Percentiles rank a stretch among this genome's conserved stretches.
Evolutionary conservation across 2,113 vertebrate genomes (phyloP).

Genomic region (Hippocampus guttulatus): DNA sequence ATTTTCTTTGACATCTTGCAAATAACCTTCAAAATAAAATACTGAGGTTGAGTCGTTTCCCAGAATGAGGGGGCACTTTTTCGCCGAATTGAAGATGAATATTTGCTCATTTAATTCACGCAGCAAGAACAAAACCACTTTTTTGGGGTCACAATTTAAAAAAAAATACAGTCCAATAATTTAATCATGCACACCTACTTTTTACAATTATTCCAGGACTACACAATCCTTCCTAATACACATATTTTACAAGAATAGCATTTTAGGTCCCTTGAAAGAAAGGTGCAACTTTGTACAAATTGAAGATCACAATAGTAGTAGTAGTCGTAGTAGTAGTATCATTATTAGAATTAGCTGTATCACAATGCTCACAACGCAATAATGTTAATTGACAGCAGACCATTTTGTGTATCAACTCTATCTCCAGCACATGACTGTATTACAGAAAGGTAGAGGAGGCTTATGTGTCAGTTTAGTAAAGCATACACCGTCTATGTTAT

Average conservation of each 20-base stretch:
- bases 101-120: not conserved
- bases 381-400: not conserved
- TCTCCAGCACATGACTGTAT: not conserved
- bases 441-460: not conserved
- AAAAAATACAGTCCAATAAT: not conserved
- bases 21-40: conserved; percentile 61
- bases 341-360: too few species aligned
- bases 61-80: conserved; percentile 19
- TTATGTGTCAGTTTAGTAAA: conserved; percentile 4
- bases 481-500: conserved; percentile 2
- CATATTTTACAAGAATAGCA: not conserved
- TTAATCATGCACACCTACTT: not conserved
- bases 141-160: not conserved
- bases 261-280: too few species aligned
- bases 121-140: not conserved
- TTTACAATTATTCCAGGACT: not conserved
- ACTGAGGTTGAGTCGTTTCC: conserved; percentile 30
- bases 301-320: too few species aligned
- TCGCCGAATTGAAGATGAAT: conserved; percentile 4
- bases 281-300: too few species aligned
- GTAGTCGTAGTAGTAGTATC: too few species aligned
- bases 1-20: conserved; percentile 61
- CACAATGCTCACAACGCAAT: too few species aligned
- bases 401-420: not conserved
- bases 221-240: too few species aligned